Evolutionary conservation across 2,888 invertebrate species (phyloP), one percentile per base, ranked within the genome.

Genomic region (Labia minor): DNA sequence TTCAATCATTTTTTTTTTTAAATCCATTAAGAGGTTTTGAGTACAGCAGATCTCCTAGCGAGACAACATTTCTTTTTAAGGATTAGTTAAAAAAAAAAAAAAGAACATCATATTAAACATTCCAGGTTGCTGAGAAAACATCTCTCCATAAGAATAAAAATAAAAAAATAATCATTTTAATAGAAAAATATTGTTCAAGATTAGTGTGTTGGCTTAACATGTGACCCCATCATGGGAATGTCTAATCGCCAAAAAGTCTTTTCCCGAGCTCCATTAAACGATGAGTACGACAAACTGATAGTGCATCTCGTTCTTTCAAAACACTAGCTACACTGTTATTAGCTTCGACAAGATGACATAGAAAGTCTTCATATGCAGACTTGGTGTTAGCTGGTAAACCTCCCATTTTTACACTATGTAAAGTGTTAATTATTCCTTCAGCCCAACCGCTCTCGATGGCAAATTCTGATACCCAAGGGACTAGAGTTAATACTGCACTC

Each of bases 401-500:
- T 66, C 91, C 92, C 72, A 89, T 83, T 78, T 89, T 90, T 0
- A 93, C 92, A 78, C 90, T 89, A 70, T 86, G 85, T 71, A 95
- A 80, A 72, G 88, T 89, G 73, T 87, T 87, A 65, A 92, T 82
- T 67, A 94, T 92, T 11, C 92, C 93, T 75, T 91, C 88, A 1
- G 91, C 89, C 92, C 94, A 95, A n/a, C 94, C 94, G 75, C 92
- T 92, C 74, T 94, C 94, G 69, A 94, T 87, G 2, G 92, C 89
- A 78, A 93, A 93, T 74, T 93, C 92, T 0, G 91, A 90, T 70
- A 93, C 86, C 93, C 93, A 93, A 1, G 92, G 91, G 69, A 93
- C 85, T 69, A 87, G 83, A 18, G 90, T 85, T 61, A 94, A 78
- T 0, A 93, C 86, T 33, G 87, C 86, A 74, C 91, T 86, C 83